phyloP scores from a whole-genome alignment of 2,113 vertebrate species.

The Hypanus sabinus region DNA sequence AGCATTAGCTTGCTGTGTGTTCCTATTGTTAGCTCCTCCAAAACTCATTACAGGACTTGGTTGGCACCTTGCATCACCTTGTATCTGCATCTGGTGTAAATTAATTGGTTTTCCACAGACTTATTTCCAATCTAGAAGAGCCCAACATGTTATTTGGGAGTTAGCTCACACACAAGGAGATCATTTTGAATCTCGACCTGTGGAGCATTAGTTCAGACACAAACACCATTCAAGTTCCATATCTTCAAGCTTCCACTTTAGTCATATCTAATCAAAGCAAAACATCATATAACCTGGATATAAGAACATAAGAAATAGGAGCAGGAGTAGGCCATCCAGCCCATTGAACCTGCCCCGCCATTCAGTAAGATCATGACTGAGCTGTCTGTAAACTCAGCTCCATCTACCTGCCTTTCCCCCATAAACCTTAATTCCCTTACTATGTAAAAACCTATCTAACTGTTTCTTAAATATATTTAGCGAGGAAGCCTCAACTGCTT shows the following conservation, averaged over 20 bases:
- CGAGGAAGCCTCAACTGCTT: too few relatives aligned
- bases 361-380: too few relatives aligned
- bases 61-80: background rate
- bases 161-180: background rate
- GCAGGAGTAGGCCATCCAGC: too few relatives aligned
- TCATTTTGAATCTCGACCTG: background rate
- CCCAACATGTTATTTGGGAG: background rate
- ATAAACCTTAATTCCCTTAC: too few relatives aligned
- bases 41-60: background rate
- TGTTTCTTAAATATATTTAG: too few relatives aligned
- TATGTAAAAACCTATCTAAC: too few relatives aligned
- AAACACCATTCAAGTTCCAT: background rate
- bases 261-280: too few relatives aligned
- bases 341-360: too few relatives aligned
- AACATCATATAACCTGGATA: too few relatives aligned
- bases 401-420: too few relatives aligned
- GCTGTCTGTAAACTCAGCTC: too few relatives aligned
- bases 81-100: background rate
- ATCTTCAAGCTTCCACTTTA: background rate
- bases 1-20: background rate
- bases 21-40: background rate
- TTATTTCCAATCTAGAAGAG: background rate
- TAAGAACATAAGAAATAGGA: too few relatives aligned
- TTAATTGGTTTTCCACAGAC: background rate
- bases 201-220: background rate